phyloP scores from a whole-genome alignment of 2,797 vertebrate species.

The Girardinus metallicus region DNA sequence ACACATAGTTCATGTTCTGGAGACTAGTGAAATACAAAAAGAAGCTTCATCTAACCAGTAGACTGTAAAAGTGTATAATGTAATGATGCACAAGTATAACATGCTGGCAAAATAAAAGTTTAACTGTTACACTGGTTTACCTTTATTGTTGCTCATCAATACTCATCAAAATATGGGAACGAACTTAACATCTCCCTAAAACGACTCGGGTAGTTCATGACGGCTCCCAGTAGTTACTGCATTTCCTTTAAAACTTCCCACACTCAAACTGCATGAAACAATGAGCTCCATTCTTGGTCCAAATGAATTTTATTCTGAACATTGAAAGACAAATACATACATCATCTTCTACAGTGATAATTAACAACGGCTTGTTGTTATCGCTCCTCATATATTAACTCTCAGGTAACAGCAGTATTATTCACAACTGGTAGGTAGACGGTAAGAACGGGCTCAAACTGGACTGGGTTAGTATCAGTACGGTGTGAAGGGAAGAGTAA shows the following conservation, averaged over 20 bases:
- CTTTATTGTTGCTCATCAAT: neutral
- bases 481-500: conserved; percentile 22
- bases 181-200: neutral
- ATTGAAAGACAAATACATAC: conserved; percentile 82
- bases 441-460: conserved; percentile 55
- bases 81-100: neutral
- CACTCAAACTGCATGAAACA: neutral
- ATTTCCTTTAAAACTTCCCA: neutral
- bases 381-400: conserved; percentile 74
- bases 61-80: neutral
- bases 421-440: conserved; percentile 67
- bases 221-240: too few species aligned
- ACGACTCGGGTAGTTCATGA: neutral
- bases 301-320: conserved; percentile 84
- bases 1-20: neutral
- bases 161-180: neutral
- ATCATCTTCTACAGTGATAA: conserved; percentile 80
- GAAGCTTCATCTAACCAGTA: neutral
- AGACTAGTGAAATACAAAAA: neutral
- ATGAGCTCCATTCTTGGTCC: conserved; percentile 68
- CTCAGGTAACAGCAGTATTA: conserved; percentile 74
- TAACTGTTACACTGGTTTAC: neutral
- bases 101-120: neutral
- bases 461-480: conserved; percentile 52
- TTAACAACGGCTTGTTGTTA: conserved; percentile 62